Percentiles rank a stretch among this genome's conserved stretches.
phyloP scores from a whole-genome alignment of 2,888 invertebrate species.

The Lycia hirtaria region DNA sequence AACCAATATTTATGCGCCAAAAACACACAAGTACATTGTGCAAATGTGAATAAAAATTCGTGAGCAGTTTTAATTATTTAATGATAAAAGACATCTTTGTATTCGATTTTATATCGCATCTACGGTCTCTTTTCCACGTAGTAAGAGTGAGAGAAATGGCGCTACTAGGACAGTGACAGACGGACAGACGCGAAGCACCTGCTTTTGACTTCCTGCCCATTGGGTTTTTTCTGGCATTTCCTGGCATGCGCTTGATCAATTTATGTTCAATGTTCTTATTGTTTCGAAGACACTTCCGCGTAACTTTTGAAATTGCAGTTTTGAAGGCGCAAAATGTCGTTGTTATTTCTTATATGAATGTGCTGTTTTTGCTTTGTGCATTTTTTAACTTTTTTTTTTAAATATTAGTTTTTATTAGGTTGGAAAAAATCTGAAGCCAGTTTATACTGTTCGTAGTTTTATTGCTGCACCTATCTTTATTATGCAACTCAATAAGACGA shows the following conservation, averaged over 20 bases:
- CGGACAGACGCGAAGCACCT: slow-evolving; percentile 66
- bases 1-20: slow-evolving; percentile 7
- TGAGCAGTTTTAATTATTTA: slow-evolving; percentile 14
- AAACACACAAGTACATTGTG: slow-evolving; percentile 11
- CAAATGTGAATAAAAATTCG: slow-evolving; percentile 11
- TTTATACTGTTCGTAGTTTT: too few relatives aligned
- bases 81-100: slow-evolving; percentile 23
- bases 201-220: slow-evolving; percentile 63
- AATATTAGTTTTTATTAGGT: too few relatives aligned
- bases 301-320: slow-evolving; percentile 10
- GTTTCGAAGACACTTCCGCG: slow-evolving; percentile 22
- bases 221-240: slow-evolving; percentile 60
- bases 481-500: too few relatives aligned
- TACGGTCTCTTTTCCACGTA: background rate
- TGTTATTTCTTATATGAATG: background rate
- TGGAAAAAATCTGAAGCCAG: too few relatives aligned
- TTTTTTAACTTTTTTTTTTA: background rate
- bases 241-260: slow-evolving; percentile 55
- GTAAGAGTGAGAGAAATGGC: slow-evolving; percentile 3
- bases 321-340: slow-evolving; percentile 13
- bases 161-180: slow-evolving; percentile 42
- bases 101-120: background rate
- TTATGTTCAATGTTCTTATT: slow-evolving; percentile 31
- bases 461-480: too few relatives aligned
- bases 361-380: background rate